These are phyloP conservation scores for Drosophila tsacasi DNA, from an alignment of 1,140 invertebrate species.

Conservation along the genomic window DNA sequence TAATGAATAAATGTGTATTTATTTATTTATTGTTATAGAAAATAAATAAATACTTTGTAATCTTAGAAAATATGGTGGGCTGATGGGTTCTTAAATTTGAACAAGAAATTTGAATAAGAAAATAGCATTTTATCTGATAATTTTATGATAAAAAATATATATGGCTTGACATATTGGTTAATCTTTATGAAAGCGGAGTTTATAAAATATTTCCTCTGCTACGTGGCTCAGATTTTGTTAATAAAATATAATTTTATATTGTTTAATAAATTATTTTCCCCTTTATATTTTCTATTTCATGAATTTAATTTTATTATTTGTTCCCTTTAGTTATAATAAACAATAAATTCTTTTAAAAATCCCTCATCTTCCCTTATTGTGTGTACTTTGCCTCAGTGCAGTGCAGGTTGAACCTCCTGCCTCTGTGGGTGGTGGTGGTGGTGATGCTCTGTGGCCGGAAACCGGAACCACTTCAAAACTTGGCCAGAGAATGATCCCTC, in stretches of 20 bases:
- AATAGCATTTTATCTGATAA: too few relatives aligned
- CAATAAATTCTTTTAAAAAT: neutral
- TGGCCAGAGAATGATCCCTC: slow-evolving; percentile 3
- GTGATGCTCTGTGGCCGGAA: slow-evolving; percentile 52
- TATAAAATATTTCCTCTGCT: neutral
- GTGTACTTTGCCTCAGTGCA: neutral
- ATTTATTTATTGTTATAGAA: too few relatives aligned
- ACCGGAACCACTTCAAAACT: slow-evolving; percentile 73
- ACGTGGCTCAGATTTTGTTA: neutral
- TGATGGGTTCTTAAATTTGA: too few relatives aligned
- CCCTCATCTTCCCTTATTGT: too few relatives aligned
- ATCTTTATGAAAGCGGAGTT: too few relatives aligned
- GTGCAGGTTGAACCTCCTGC: neutral
- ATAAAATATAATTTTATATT: neutral
- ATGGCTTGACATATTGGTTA: too few relatives aligned
- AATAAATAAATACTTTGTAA: too few relatives aligned
- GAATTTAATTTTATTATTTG: neutral
- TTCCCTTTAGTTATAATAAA: neutral
- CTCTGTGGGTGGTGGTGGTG: neutral
- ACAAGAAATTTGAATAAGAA: too few relatives aligned
- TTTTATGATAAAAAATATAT: too few relatives aligned
- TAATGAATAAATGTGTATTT: too few relatives aligned
- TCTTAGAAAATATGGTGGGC: too few relatives aligned
- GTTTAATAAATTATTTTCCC: neutral
- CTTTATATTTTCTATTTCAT: neutral